Evolutionary conservation across 2,113 vertebrate species (phyloP).

Genomic region (Peromyscus polionotus): DNA sequence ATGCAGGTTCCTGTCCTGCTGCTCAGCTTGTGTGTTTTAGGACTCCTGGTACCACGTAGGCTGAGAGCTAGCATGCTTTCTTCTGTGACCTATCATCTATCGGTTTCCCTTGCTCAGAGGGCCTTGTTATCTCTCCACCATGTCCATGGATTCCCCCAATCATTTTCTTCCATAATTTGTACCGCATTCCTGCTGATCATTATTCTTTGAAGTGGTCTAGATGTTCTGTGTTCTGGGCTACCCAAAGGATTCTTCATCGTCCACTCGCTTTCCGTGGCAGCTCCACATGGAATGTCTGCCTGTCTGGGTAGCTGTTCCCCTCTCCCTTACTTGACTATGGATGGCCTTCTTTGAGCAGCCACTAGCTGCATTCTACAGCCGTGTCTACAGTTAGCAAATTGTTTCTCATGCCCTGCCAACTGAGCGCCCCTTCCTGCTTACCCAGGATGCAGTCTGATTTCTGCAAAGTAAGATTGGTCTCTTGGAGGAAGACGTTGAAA

Average conservation of each 20-base stretch:
- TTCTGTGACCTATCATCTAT: background rate
- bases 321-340: background rate
- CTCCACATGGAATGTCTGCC: rapidly evolving
- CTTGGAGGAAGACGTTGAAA: background rate
- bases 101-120: background rate
- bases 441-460: background rate
- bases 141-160: background rate
- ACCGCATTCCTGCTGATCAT: background rate
- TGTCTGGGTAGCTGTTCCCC: background rate
- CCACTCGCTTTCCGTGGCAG: too few species aligned
- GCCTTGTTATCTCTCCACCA: background rate
- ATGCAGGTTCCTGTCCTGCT: background rate
- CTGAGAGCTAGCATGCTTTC: background rate
- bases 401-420: background rate
- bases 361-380: too few species aligned
- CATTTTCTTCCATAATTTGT: background rate
- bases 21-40: background rate
- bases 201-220: background rate
- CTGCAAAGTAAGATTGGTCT: background rate
- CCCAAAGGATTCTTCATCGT: background rate
- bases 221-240: background rate
- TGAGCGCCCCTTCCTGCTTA: background rate
- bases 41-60: background rate
- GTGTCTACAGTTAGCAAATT: background rate
- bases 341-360: background rate